Percentiles rank a stretch among this genome's conserved stretches.
Evolutionary conservation across 1,140 invertebrate genomes (phyloP).

Genomic region (Polypedilum pembai): DNA sequence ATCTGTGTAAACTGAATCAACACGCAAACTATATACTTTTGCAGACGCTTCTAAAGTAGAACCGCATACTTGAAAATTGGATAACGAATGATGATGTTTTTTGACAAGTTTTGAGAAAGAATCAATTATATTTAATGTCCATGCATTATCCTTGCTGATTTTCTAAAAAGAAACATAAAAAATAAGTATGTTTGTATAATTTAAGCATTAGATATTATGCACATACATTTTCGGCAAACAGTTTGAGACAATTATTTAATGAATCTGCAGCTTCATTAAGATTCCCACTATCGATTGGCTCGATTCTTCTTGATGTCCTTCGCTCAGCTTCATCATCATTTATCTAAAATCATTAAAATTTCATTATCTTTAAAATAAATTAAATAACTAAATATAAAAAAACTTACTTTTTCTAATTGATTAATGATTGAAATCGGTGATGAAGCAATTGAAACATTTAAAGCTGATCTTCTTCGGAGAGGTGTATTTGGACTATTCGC

Average conservation of each 20-base stretch:
- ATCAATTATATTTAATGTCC: slow-evolving; percentile 63
- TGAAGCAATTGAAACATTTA: background rate
- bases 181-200: background rate
- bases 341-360: slow-evolving; percentile 31
- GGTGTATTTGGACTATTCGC: background rate
- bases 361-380: background rate
- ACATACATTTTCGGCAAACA: slow-evolving; percentile 40
- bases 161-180: slow-evolving; percentile 41
- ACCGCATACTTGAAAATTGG: slow-evolving; percentile 61
- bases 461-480: background rate
- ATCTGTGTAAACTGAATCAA: slow-evolving; percentile 61
- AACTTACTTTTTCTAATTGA: slow-evolving; percentile 31
- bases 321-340: slow-evolving; percentile 43
- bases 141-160: slow-evolving; percentile 69
- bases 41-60: slow-evolving; percentile 65
- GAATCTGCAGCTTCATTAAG: slow-evolving; percentile 38
- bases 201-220: background rate
- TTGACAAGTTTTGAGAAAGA: slow-evolving; percentile 59
- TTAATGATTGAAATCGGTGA: background rate
- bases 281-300: slow-evolving; percentile 32
- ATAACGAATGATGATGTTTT: slow-evolving; percentile 52
- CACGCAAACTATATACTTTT: slow-evolving; percentile 65
- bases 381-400: slow-evolving; percentile 28
- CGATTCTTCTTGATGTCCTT: slow-evolving; percentile 36
- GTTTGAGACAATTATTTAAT: slow-evolving; percentile 38